Base-by-base conservation (phyloP, 2,797 vertebrate species). In the Gymnoscopelus braueri region DNA sequence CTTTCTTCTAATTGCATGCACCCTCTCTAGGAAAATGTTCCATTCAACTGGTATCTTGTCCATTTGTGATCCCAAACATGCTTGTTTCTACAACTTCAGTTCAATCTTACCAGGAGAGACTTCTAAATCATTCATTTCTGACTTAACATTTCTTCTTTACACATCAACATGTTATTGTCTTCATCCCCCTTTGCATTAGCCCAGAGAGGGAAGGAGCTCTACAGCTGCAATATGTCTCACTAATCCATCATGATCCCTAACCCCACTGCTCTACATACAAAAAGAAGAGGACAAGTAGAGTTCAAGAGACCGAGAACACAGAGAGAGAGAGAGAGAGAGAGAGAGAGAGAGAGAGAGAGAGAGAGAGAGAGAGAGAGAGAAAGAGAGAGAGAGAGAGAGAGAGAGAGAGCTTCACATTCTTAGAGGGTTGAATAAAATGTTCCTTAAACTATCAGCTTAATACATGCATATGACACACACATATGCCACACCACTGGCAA, bases 201-300 rank as follows among this genome's bases (percentile, higher is more conserved):
- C 73, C 62, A 59, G 68, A 84, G 70, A 88, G 82, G 29, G 53
- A 90, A 82, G 78, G 73, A 87, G 82, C 67, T 67, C 65, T 81
- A 89, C 90, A 92, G 90, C 84, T 93, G 91, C 85, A 86, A 89
- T 84, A 82, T 77, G 87, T 91, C 88, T 89, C 87, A 88, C 90
- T 92, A 92, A 93, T 91, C 89, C 90, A 91, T 90, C 86, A 85
- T 90, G 90, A 93, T 87, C 90, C 87, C 84, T 86, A 84, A 81
- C 88, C 84, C 85, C 84, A 79, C 78, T 69, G 79, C 82, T 84
- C 81, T 69, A 82, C 80, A 84, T 79, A 92, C 87, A 91, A 91
- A 89, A 89, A 81, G 81, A 81, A 89, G 87, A 88, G 89, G 87
- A 92, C 88, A 92, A 86, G 65, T 79, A 87, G 82, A 90, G 90